Evolutionary conservation across 2,888 invertebrate species (phyloP), one percentile per base, ranked within the genome.

Genomic region (Lutraria lutraria): DNA sequence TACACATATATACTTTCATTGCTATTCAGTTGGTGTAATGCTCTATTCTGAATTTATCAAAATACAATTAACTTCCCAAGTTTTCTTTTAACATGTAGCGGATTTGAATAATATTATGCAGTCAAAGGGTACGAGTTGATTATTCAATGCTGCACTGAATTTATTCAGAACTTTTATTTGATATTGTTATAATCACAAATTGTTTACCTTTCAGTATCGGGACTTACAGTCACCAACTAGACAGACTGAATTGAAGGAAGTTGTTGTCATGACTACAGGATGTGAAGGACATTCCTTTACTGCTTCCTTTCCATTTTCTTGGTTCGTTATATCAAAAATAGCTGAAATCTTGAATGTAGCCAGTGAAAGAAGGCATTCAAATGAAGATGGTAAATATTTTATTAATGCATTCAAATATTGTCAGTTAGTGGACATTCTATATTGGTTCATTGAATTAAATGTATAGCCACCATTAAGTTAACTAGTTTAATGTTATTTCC

Each of bases 241-340:
- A 60, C 88, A 91, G n/a, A 89, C 87, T 53, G 94, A 95, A 56
- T 90, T 95, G 53, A 91, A 89, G 19, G 94, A 95, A 88, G 93
- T 95, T 56, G 86, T 94, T 43, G 93, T 94, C 68, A 92, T 89
- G 81, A 91, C 93, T 82, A 94, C 93, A 43, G 94, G 94, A 0
- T 90, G 88, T 88, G 93, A 93, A 82, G 93, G 94, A 31, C 85
- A 88, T 10, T 68, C 81, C 21, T 94, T 95, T 83, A 52, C 86
- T 56, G 90, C 93, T 0, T 54, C 84, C 29, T 88, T 95, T 83
- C 95, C 96, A 19, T 95, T 96, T 89, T 95, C 95, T 21, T 96
- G 96, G 96, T 34, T 94, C 43, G 90, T 94, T 15, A 83, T 87
- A 0, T 19, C 31, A 8, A 83, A 89, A n/a, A 88, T 86, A 54